phyloP scores from a whole-genome alignment of 2,888 invertebrate genomes.

The Heliconius erato region DNA sequence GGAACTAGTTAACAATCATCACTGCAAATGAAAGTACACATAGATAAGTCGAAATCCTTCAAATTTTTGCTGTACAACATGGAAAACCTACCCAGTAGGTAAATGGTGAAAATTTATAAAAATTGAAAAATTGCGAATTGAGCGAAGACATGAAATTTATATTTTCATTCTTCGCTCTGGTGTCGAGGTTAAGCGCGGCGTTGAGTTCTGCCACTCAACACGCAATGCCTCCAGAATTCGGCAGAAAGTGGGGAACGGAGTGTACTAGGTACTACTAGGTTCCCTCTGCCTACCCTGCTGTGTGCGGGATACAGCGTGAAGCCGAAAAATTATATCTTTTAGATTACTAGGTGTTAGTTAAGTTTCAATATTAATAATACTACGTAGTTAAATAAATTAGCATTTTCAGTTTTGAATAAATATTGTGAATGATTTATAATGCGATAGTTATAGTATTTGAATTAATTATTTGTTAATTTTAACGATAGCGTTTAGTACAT shows the following conservation, averaged over 20 bases:
- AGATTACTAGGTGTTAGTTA: too few species aligned
- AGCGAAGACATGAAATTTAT: too few species aligned
- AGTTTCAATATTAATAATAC: not conserved
- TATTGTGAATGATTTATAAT: not conserved
- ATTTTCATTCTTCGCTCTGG: too few species aligned
- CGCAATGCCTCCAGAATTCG: too few species aligned
- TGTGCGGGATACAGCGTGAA: too few species aligned
- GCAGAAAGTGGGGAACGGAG: too few species aligned
- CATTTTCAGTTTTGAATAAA: not conserved
- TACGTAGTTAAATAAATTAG: not conserved
- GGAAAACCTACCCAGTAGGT: not conserved
- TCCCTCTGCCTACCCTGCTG: too few species aligned
- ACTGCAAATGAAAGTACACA: conserved; percentile 25
- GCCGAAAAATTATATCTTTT: too few species aligned
- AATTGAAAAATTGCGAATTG: too few species aligned
- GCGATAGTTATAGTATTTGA: not conserved
- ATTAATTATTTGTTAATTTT: not conserved
- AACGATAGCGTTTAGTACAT: not conserved
- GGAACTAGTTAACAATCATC: conserved; percentile 47
- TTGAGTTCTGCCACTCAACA: too few species aligned
- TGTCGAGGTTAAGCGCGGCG: too few species aligned
- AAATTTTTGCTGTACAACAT: not conserved
- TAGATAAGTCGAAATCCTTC: conserved; percentile 1
- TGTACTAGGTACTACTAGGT: too few species aligned
- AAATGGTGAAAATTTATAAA: not conserved